These are phyloP conservation scores for Lagodon rhomboides DNA, from an alignment of 2,797 vertebrate species.

Conservation along the genomic window DNA sequence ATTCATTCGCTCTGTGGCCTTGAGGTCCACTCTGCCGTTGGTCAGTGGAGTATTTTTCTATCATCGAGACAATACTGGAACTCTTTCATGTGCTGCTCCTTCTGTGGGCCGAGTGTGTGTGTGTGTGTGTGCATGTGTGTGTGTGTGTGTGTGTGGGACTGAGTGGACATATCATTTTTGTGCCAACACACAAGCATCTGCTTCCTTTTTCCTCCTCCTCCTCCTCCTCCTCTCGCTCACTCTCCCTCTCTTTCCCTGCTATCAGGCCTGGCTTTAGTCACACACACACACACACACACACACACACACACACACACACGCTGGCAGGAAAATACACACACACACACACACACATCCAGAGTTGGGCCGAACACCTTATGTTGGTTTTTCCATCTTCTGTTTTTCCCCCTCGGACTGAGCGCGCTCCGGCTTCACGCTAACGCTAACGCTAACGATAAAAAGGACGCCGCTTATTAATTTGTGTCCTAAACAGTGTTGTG, in stretches of 20 bases:
- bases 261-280: conserved; percentile 71
- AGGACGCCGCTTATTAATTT: neutral
- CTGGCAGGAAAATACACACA: conserved; percentile 53
- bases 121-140: conserved; percentile 18
- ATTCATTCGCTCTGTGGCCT: conserved; percentile 44
- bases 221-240: conserved; percentile 53
- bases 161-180: conserved; percentile 57
- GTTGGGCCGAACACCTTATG: too few relatives aligned
- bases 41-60: conserved; percentile 58
- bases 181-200: conserved; percentile 80
- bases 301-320: conserved; percentile 19
- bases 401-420: neutral
- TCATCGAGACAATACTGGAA: conserved; percentile 66
- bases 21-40: conserved; percentile 45
- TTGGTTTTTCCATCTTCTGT: neutral
- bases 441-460: too few relatives aligned
- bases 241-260: conserved; percentile 46
- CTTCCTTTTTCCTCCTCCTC: conserved; percentile 80
- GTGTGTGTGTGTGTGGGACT: conserved; percentile 23
- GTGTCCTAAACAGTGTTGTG: too few relatives aligned
- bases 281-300: conserved; percentile 26
- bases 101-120: conserved; percentile 16
- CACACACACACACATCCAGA: neutral
- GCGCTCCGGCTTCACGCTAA: neutral
- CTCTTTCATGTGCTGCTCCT: conserved; percentile 61